Evolutionary conservation across 2,888 invertebrate genomes (phyloP), one percentile per base, ranked within the genome.

Genomic region (Trilocha varians): DNA sequence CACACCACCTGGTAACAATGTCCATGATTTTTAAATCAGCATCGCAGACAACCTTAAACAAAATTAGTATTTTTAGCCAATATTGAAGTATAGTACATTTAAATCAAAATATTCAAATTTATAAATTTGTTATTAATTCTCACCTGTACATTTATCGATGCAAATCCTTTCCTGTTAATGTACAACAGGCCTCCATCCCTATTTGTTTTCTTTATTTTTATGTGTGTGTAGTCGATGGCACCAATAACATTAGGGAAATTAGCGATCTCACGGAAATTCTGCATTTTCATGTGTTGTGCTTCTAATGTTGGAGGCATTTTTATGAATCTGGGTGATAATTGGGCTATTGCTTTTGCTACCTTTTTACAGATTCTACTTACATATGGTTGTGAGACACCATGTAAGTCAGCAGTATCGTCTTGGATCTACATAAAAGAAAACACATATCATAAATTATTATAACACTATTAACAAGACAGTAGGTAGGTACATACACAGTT

Each of bases 1-100:
- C 51, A 15, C 43, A 39, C 51, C 52, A 53, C 15, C 47, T 41
- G 4, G 46, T 36, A 9, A 52, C 51, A 39, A 49, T 46, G 25
- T 50, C 47, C 44, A 36, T 37, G 13, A 50, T 46, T 44, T 46
- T 47, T 8, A 48, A 3, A 8, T 53, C 42, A 9, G 50, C 43
- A 45, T 53, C 44, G 36, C 49, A 52, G 25, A 47, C 47, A 6
- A 50, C 47, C 47, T 52, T 34, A 18, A 47, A 47, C 2, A 11
- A 40, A n/a, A 15, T 33, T 37, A 36, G 5, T 13, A 34, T 8
- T 34, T 34, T 34, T 11, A 13, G 11, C 5, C 13, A n/a, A 34
- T 34, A 13, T 34, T 34, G 5, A 11, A 34, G 13, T 11, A 34
- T 5, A 8, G 5, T 34, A 13, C 5, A 13, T 34, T 13, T 8